Evolutionary conservation across 1,140 invertebrate species (phyloP), one percentile per base, ranked within the genome.

Genomic region (Saccostrea glomerata): DNA sequence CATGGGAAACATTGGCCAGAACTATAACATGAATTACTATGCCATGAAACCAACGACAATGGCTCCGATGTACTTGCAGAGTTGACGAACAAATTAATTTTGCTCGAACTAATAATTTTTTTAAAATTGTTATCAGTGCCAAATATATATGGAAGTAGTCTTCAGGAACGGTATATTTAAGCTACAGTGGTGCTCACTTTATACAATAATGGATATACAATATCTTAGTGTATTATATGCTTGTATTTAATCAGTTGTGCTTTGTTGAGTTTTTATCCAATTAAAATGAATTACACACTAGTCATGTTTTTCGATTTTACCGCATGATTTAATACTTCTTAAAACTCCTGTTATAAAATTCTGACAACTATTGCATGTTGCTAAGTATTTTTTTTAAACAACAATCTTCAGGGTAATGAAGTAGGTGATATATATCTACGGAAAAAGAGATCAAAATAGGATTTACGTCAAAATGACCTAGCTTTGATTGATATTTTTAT

Each of bases 51-150:
- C 93, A 17, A 86, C 92, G 11, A 84, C 91, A 20, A 92, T 94
- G 89, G 92, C 93, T n/a, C 93, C 93, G 9, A 93, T 94, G 93
- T 94, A 94, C 87, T 86, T 94, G 58, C 93, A 94, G 88, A 94
- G 93, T 89, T 94, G 93, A 94, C 30, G 25, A 88, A 54, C 47
- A 23, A 84, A n/a, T 30, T 1, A 77, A 13, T 25, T 25, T 30
- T 36, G 70, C 12, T 36, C 30, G 23, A 36, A 77, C 25, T 77
- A 13, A 40, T 77, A 30, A 36, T 15, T 15, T 47, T 47, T 47
- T 47, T 47, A 40, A 77, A 30, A 6, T 20, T 63, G n/a, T 20
- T 30, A 15, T 77, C 23, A n/a, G 70, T 77, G 70, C 70, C 70
- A 77, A 77, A 77, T 77, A 77, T 77, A 77, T 77, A 77, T 77